A percentile compares a stretch with the other conserved stretches of the same genome.
phyloP scores from a whole-genome alignment of 2,888 invertebrate genomes.

The Eristalis tenax region DNA sequence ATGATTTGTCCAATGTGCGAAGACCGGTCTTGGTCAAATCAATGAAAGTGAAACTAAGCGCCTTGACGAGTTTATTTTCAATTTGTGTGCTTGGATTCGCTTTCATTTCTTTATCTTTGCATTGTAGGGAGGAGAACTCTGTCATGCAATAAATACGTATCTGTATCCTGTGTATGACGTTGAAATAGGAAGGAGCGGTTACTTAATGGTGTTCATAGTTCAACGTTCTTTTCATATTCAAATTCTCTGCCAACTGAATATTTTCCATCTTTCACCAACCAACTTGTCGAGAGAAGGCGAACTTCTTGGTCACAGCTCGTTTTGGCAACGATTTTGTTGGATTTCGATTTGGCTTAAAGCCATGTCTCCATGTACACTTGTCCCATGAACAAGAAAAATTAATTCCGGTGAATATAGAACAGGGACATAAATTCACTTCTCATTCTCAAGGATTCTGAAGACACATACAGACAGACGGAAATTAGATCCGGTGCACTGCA shows the following conservation, averaged over 20 bases:
- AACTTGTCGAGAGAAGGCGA: constrained; percentile 1
- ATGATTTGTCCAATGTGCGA: neutral
- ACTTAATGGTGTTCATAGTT: constrained; percentile 11
- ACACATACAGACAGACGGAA: neutral
- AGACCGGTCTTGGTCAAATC: neutral
- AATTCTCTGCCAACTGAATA: constrained; percentile 6
- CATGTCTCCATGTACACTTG: constrained; percentile 16
- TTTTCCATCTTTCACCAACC: neutral
- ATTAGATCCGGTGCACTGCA: neutral
- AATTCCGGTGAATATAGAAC: constrained; percentile 12
- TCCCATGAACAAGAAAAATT: constrained; percentile 11
- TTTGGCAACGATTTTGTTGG: constrained; percentile 13
- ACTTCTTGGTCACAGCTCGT: neutral
- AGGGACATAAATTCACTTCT: constrained; percentile 18
- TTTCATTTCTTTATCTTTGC: neutral
- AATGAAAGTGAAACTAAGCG: constrained; percentile 18
- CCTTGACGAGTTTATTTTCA: neutral
- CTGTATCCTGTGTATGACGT: neutral
- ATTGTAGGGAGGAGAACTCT: neutral
- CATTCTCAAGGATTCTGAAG: neutral
- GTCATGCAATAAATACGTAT: neutral
- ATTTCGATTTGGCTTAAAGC: constrained; percentile 19
- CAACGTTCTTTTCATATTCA: constrained; percentile 21
- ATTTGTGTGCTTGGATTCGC: neutral
- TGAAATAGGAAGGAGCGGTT: neutral